Conservation (phyloP, 2,113 vertebrate species). For the Cisticola juncidis region DNA sequence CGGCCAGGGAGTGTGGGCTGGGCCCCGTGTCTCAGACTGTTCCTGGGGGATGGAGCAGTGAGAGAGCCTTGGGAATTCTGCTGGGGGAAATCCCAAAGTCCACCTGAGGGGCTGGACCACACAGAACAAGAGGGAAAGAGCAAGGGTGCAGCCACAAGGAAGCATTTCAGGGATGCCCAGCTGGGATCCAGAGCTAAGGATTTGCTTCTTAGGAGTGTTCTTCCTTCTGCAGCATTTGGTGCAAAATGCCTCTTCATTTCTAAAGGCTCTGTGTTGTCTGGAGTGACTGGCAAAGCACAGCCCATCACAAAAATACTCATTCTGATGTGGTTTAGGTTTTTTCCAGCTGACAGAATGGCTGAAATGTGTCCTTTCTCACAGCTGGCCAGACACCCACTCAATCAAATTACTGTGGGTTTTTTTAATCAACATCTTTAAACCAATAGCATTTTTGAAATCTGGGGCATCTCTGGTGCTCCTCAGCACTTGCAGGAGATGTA, state of each 20-base stretch:
- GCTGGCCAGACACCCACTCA: slow-evolving; percentile 11
- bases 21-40: rapidly evolving
- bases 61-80: background rate
- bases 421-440: background rate
- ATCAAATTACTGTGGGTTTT: background rate
- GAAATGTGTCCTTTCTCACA: background rate
- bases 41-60: rapidly evolving
- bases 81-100: rapidly evolving
- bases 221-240: background rate
- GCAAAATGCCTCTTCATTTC: background rate
- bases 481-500: background rate
- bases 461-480: background rate
- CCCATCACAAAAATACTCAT: background rate
- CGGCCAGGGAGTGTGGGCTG: rapidly evolving
- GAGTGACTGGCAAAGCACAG: background rate
- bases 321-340: slow-evolving; percentile 4
- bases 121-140: rapidly evolving
- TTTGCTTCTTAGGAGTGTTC: background rate
- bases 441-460: slow-evolving; percentile 22
- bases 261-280: background rate
- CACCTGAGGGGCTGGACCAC: background rate
- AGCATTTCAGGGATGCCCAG: background rate
- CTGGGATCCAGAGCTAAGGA: background rate
- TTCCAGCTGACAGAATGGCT: slow-evolving; percentile 5
- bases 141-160: rapidly evolving